Evolutionary conservation across 2,888 invertebrate species (phyloP), one percentile per base, ranked within the genome.

Genomic region (Erynnis tages): DNA sequence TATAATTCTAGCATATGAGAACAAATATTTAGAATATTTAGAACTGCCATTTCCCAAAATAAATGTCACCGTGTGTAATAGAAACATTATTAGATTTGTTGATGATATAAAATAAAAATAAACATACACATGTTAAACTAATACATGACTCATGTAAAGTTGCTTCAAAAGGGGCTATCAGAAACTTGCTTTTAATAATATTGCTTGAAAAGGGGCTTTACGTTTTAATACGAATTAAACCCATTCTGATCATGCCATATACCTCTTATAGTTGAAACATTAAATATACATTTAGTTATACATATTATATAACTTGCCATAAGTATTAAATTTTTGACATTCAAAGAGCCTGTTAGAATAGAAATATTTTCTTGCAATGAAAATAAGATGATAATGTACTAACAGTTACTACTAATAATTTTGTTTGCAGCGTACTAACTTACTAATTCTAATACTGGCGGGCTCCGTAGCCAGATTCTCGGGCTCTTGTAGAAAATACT

Each of bases 341-440:
- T 14, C 2, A 13, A 45, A 32, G 49, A 49, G 41, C 49, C 41
- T 41, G 49, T 40, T 48, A 40, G 23, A 25, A 6, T 23, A 48
- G 43, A 11, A 17, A 3, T 5, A 13, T 17, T 27, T 16, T 21
- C 13, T 43, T 17, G 19, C 29, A 43, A 2, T 19, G 13, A 30
- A 11, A 30, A 1, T 37, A 34, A 27, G 16, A 5, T 23, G 8
- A 5, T 23, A 16, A 14, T 27, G 21, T 38, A 4, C 5, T 40
- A 25, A 41, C 10, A 6, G 13, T 30, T 38, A 27, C 16, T 17
- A 41, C 41, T 41, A 41, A 43, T 13, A 13, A 23, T 32, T 50
- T 49, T 50, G 27, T 50, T 49, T 50, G 14, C 49, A 50, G 49
- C 49, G n/a, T n/a, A n/a, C 19, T 29, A 30, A 50, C 41, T 21